Evolutionary conservation across 2,797 vertebrate species (phyloP).

Genomic region (Danio albolineatus): DNA sequence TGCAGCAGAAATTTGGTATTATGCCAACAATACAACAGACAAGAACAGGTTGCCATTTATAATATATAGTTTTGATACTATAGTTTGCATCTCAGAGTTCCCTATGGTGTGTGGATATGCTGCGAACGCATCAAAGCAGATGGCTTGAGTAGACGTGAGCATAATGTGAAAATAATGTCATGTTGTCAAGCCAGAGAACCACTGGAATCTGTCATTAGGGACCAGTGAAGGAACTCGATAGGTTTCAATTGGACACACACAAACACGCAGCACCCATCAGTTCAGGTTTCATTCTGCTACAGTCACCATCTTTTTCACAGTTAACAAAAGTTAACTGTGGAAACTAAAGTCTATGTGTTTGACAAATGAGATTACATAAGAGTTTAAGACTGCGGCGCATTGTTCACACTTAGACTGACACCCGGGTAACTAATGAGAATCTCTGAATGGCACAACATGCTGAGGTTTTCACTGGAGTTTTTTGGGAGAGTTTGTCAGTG

Average conservation of each 20-base stretch:
- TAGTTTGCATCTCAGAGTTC: neutral
- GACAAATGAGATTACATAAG: conserved; percentile 37
- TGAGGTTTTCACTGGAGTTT: conserved; percentile 25
- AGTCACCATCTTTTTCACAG: conserved; percentile 44
- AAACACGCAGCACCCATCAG: conserved; percentile 18
- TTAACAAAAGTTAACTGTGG: conserved; percentile 4
- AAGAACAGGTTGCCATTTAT: neutral
- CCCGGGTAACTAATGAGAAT: neutral
- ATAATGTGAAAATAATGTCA: conserved; percentile 57
- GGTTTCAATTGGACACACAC: conserved; percentile 47
- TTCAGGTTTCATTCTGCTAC: conserved; percentile 45
- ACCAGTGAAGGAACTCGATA: conserved; percentile 50
- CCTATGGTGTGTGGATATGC: neutral
- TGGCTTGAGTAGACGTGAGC: conserved; percentile 43
- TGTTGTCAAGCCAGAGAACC: conserved; percentile 41
- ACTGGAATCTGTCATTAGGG: conserved; percentile 51
- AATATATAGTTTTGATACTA: neutral
- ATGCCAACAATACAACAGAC: neutral
- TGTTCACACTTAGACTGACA: neutral
- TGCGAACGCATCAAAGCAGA: conserved; percentile 43
- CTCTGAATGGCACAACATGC: conserved; percentile 10
- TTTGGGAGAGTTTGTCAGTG: conserved; percentile 16
- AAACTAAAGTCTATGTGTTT: conserved; percentile 11
- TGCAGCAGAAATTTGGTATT: no score
- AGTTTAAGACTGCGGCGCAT: neutral